phyloP scores from a whole-genome alignment of 2,113 vertebrate species.

The Oreochromis spilurus region DNA sequence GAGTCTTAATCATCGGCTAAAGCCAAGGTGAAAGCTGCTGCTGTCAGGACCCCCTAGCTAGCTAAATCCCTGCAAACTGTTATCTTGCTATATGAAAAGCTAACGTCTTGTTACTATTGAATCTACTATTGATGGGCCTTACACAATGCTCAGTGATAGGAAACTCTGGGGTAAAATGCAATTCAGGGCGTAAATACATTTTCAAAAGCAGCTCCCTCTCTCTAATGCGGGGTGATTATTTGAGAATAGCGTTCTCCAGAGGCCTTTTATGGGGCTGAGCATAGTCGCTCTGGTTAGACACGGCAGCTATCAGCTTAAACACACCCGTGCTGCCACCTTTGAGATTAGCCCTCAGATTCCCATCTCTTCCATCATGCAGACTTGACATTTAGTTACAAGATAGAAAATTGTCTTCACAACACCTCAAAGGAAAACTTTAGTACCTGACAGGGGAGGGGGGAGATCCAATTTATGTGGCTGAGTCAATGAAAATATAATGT shows the following conservation, averaged over 20 bases:
- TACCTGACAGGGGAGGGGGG: background rate
- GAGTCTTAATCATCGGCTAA: background rate
- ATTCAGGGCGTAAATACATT: slow-evolving; percentile 40
- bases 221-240: slow-evolving; percentile 42
- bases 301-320: slow-evolving; percentile 50
- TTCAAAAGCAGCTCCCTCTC: slow-evolving; percentile 16
- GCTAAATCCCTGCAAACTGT: background rate
- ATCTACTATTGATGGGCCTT: background rate
- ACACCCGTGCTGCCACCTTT: slow-evolving; percentile 43
- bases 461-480: background rate
- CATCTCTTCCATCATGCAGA: slow-evolving; percentile 46
- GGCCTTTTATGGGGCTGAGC: slow-evolving; percentile 29
- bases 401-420: slow-evolving; percentile 60
- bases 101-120: background rate
- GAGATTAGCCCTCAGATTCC: slow-evolving; percentile 58
- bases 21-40: background rate
- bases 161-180: slow-evolving; percentile 31
- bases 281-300: slow-evolving; percentile 32
- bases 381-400: slow-evolving; percentile 67
- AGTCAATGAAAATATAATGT: background rate
- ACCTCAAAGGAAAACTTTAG: slow-evolving; percentile 44
- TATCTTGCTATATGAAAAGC: slow-evolving; percentile 14
- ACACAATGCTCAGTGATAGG: background rate
- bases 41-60: background rate
- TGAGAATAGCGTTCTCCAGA: slow-evolving; percentile 32